A percentile compares a stretch with the other conserved stretches of the same genome.
These are phyloP conservation scores for Zaprionus taronus DNA, from an alignment of 1,140 invertebrate genomes.

Conservation along the genomic window DNA sequence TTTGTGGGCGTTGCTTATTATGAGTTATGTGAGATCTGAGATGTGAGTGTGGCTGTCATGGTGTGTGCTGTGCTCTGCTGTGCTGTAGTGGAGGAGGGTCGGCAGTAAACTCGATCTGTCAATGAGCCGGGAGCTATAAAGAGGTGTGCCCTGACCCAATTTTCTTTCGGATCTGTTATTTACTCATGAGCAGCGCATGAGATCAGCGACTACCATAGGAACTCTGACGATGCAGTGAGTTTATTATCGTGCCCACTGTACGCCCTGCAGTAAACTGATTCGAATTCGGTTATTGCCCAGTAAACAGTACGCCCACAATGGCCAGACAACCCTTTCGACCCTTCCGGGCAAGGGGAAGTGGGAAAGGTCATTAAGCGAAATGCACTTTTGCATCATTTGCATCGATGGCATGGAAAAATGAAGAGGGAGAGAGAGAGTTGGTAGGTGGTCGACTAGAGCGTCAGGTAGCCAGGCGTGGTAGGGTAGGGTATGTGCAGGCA, in stretches of 20 bases:
- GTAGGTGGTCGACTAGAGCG: slow-evolving; percentile 7
- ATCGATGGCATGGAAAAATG: slow-evolving; percentile 17
- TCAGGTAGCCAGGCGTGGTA: slow-evolving; percentile 7
- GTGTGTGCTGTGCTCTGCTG: slow-evolving; percentile 7
- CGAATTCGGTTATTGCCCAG: slow-evolving; percentile 5
- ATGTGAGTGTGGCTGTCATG: slow-evolving; percentile 18
- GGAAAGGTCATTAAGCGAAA: slow-evolving; percentile 43
- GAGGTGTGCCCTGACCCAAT: slow-evolving; percentile 76
- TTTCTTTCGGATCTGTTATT: slow-evolving; percentile 56
- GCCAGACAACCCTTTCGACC: slow-evolving; percentile 35
- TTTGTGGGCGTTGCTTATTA: slow-evolving; percentile 69
- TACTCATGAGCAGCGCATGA: slow-evolving; percentile 60
- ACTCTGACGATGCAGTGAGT: slow-evolving; percentile 57
- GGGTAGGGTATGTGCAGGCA: slow-evolving; percentile 3
- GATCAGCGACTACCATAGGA: slow-evolving; percentile 51
- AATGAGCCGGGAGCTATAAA: slow-evolving; percentile 66
- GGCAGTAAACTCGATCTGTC: slow-evolving; percentile 46
- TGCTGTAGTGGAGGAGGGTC: background rate
- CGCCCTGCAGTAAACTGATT: slow-evolving; percentile 32
- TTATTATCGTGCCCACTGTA: slow-evolving; percentile 29
- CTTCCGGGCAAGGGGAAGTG: slow-evolving; percentile 1
- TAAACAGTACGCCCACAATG: slow-evolving; percentile 42
- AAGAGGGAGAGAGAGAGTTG: background rate
- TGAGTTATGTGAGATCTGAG: slow-evolving; percentile 64
- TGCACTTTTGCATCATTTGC: slow-evolving; percentile 50